Percentiles rank a stretch among this genome's conserved stretches.
These are phyloP conservation scores for Drosophila sturtevanti DNA, from an alignment of 1,140 invertebrate genomes.

Conservation along the genomic window DNA sequence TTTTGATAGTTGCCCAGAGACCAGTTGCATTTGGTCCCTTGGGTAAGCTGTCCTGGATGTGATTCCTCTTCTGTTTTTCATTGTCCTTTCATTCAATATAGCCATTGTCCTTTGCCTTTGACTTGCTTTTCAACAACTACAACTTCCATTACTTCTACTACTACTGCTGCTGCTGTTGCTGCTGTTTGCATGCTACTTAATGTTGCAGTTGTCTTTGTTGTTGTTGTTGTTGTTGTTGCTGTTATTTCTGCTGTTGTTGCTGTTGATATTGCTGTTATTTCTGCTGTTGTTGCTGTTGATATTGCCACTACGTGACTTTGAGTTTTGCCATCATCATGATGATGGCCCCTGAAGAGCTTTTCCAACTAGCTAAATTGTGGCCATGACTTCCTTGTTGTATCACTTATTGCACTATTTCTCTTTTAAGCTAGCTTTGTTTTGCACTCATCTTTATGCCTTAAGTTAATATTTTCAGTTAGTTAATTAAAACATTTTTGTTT, in stretches of 20 bases:
- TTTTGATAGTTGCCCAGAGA: constrained; percentile 15
- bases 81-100: constrained; percentile 13
- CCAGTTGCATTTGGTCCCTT: constrained; percentile 54
- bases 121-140: constrained; percentile 18
- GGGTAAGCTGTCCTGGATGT: constrained; percentile 30
- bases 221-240: constrained; percentile 44
- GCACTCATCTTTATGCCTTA: constrained; percentile 19
- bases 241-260: constrained; percentile 16
- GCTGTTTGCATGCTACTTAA: constrained; percentile 70
- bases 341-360: constrained; percentile 21
- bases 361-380: constrained; percentile 26
- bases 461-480: constrained; percentile 26
- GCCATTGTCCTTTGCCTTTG: constrained; percentile 60
- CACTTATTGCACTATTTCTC: constrained; percentile 15
- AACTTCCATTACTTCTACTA: not conserved
- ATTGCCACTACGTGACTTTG: constrained; percentile 64
- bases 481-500: not conserved
- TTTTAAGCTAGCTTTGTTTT: constrained; percentile 24
- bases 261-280: constrained; percentile 44
- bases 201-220: constrained; percentile 48
- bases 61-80: constrained; percentile 5
- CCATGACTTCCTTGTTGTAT: constrained; percentile 22
- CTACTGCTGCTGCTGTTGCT: constrained; percentile 21
- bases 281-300: constrained; percentile 45
- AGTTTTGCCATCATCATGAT: constrained; percentile 38